Evolutionary conservation across 2,113 vertebrate species (phyloP).

Genomic region (Cyphomyrus discorhynchus): DNA sequence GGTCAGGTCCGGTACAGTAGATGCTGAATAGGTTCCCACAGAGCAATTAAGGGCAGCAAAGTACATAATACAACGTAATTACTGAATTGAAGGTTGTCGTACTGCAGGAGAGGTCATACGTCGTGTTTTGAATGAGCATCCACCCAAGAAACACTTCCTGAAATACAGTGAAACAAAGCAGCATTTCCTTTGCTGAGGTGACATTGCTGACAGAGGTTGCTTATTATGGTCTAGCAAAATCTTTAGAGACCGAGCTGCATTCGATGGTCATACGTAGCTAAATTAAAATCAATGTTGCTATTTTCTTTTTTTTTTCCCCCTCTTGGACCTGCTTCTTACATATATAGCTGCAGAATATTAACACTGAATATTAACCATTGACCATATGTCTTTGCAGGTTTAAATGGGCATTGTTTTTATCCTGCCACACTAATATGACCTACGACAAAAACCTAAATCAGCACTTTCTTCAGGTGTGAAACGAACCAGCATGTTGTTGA

Average conservation of each 20-base stretch:
- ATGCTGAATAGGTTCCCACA: neutral
- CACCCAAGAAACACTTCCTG: neutral
- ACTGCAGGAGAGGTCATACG: neutral
- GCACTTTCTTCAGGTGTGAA: neutral
- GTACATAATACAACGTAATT: slow-evolving; percentile 9
- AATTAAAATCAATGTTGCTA: neutral
- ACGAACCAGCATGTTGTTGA: neutral
- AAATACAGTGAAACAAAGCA: neutral
- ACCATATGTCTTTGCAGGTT: neutral
- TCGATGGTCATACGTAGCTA: neutral
- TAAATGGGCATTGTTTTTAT: neutral
- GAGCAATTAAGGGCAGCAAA: slow-evolving; percentile 4
- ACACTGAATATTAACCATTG: neutral
- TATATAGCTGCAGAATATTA: neutral
- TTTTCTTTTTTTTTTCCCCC: neutral
- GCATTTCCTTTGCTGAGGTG: neutral
- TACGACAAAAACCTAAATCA: neutral
- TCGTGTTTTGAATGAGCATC: neutral
- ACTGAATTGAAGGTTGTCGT: neutral
- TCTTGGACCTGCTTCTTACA: neutral
- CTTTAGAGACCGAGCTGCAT: neutral
- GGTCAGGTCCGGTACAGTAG: neutral
- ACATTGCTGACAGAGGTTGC: neutral
- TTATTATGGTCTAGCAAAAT: neutral
- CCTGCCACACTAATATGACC: neutral